These are phyloP conservation scores for Lepidonotus clava DNA, from an alignment of 2,888 invertebrate genomes.

Conservation along the genomic window DNA sequence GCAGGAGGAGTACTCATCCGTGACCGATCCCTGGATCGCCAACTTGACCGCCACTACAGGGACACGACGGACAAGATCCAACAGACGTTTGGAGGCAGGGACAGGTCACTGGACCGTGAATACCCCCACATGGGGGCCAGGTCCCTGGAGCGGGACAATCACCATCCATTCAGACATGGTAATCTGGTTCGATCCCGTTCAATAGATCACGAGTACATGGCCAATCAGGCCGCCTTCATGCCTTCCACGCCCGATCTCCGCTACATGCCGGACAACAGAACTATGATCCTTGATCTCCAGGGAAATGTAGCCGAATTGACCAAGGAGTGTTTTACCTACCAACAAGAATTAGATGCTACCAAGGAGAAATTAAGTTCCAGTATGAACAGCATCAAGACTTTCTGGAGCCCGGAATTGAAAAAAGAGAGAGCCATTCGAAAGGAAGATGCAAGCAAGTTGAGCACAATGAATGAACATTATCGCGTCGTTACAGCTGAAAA, in stretches of 20 bases:
- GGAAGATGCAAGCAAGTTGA: slow-evolving; percentile 98
- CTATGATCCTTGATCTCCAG: slow-evolving; percentile 78
- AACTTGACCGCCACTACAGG: slow-evolving; percentile 61
- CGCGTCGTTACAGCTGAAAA: slow-evolving; percentile 97
- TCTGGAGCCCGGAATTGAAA: slow-evolving; percentile 99
- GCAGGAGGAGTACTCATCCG: slow-evolving; percentile 62
- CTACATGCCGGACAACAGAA: slow-evolving; percentile 54
- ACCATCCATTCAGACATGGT: slow-evolving; percentile 66
- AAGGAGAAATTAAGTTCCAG: slow-evolving; percentile 98
- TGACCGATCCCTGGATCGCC: slow-evolving; percentile 79
- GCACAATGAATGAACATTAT: slow-evolving; percentile 96
- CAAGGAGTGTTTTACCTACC: slow-evolving; percentile 90
- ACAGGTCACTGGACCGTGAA: slow-evolving; percentile 85
- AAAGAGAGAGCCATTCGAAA: slow-evolving; percentile 97
- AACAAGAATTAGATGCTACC: slow-evolving; percentile 84
- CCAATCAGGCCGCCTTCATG: slow-evolving; percentile 56
- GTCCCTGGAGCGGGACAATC: slow-evolving; percentile 74
- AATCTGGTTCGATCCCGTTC: slow-evolving; percentile 71
- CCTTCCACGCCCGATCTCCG: slow-evolving; percentile 57
- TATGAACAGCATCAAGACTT: slow-evolving; percentile 99
- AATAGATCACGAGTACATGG: slow-evolving; percentile 67
- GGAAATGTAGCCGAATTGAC: slow-evolving; percentile 96
- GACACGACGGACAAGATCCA: slow-evolving; percentile 37
- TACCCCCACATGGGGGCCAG: slow-evolving; percentile 79
- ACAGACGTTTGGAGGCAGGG: slow-evolving; percentile 80